Evolutionary conservation across 2,113 vertebrate species (phyloP).

Genomic region (Toxotes jaculatrix): DNA sequence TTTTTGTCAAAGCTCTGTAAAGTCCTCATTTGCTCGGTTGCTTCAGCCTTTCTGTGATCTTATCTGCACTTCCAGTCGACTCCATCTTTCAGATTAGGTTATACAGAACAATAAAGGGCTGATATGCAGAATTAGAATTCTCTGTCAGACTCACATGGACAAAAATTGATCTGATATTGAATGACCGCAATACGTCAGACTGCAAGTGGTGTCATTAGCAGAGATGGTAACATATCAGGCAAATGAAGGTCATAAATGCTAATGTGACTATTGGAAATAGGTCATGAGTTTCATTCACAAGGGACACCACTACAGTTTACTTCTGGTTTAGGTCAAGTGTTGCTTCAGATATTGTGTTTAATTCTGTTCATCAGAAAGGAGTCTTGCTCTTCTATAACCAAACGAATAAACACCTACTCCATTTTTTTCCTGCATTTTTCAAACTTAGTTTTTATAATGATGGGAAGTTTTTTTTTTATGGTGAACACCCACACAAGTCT

Average conservation of each 20-base stretch:
- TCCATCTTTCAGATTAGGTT: not conserved
- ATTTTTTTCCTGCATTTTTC: not conserved
- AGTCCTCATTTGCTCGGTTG: slow-evolving; percentile 16
- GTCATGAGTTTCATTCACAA: slow-evolving; percentile 41
- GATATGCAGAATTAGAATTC: not conserved
- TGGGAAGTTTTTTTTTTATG: slow-evolving; percentile 2
- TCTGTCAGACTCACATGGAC: not conserved
- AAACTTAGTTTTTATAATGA: slow-evolving; percentile 21
- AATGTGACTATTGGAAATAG: slow-evolving; percentile 36
- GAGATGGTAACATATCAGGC: slow-evolving; percentile 15
- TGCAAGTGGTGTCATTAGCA: slow-evolving; percentile 24
- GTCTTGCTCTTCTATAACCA: not conserved
- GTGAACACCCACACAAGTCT: slow-evolving; percentile 34
- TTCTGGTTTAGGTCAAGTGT: slow-evolving; percentile 10
- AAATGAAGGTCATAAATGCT: slow-evolving; percentile 57
- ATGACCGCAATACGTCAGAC: slow-evolving; percentile 36
- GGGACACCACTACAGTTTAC: not conserved
- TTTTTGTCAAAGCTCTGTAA: slow-evolving; percentile 1
- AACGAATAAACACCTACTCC: slow-evolving; percentile 4
- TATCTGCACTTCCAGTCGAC: not conserved
- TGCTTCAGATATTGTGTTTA: slow-evolving; percentile 12
- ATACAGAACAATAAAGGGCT: not conserved
- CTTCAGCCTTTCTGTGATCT: not conserved
- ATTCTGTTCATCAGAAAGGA: slow-evolving; percentile 9
- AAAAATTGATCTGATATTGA: slow-evolving; percentile 56